Evolutionary conservation across 2,797 vertebrate genomes (phyloP), one percentile per base, ranked within the genome.

Genomic region (Pogonophryne albipinna): DNA sequence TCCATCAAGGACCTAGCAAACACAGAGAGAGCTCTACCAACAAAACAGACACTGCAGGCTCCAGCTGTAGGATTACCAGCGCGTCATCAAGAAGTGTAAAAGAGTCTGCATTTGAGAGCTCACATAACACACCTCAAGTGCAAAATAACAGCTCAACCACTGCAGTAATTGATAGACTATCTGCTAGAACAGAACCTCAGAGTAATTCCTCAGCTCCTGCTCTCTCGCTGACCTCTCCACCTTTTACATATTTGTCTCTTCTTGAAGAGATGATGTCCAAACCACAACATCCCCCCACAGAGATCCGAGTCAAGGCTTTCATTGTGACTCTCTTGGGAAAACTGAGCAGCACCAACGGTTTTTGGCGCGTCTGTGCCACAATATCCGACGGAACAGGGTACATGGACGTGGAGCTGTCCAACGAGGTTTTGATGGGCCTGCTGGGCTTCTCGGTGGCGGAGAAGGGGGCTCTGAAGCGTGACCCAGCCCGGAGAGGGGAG

Each of bases 281-380:
- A 81, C 17, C 79, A 62, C 92, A 88, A 2, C 78, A 82, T 41
- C 80, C 70, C 27, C 60, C 78, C 71, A 44, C 64, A 34, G 78
- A 91, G 80, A 85, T 98, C 63, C 92, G 89, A 64, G 80, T 97
- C 67, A 98, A 98, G 89, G 96, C 97, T 73, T 99, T 99, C 90
- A 97, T 99, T 71, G 97, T 99, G 73, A 99, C 98, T 27, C 95
- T 99, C 10, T 87, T 95, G 75, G 96, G 97, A 81, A 99, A 95
- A 79, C 94, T 99, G 27, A 95, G 90, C 80, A 94, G 90, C 89
- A 95, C 11, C 62, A 91, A 89, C 23, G 96, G 96, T 0, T 74
- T 80, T 52, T 99, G 98, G 98, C 85, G 91, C 73, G 60, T 99
- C 66, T 92, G 88, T 15, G 97, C 95, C 50, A 97, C 96, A 66